Conservation (phyloP, 2,888 invertebrate genomes). For the Glaucopsyche alexis region DNA sequence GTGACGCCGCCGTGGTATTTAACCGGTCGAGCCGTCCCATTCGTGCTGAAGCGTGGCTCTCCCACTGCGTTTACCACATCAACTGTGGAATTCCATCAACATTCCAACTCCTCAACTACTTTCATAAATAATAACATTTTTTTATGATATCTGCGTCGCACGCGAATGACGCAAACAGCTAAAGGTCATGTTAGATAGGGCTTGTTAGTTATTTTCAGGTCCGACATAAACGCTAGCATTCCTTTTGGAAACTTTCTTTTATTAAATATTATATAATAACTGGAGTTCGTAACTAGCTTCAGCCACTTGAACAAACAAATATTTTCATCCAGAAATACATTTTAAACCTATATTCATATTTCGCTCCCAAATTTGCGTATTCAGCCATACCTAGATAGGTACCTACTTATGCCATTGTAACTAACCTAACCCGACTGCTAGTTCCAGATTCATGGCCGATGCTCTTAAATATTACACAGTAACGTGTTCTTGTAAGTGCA, state of each 20-base stretch:
- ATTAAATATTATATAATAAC: background rate
- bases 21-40: too few relatives aligned
- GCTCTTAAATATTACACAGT: background rate
- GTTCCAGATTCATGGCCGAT: background rate
- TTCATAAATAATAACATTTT: background rate
- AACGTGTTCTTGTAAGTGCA: background rate
- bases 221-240: background rate
- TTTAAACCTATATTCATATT: background rate
- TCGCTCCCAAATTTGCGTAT: too few relatives aligned
- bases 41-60: too few relatives aligned
- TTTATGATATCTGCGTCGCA: background rate
- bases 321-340: background rate
- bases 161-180: background rate
- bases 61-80: too few relatives aligned
- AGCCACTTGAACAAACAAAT: background rate
- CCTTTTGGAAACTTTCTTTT: background rate
- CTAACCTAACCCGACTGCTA: background rate
- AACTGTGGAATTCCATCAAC: background rate
- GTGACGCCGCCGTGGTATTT: too few relatives aligned
- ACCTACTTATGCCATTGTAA: background rate
- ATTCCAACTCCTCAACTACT: background rate
- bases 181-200: background rate
- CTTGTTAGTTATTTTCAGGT: background rate
- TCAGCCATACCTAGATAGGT: background rate
- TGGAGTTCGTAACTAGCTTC: background rate